A percentile compares a stretch with the other conserved stretches of the same genome.
phyloP scores from a whole-genome alignment of 2,113 vertebrate species.

The Malurus elegans region DNA sequence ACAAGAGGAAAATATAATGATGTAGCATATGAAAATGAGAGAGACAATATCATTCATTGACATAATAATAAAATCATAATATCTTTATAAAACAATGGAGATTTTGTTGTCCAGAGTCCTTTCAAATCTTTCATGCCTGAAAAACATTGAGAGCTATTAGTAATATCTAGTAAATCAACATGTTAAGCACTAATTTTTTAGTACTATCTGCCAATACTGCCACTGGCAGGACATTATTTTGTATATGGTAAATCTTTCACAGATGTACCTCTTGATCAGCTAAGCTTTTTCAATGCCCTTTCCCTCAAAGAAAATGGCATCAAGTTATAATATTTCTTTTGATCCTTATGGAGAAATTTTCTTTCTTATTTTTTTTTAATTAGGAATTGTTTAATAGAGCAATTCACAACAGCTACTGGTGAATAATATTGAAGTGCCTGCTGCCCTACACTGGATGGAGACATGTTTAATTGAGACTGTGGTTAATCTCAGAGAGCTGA shows the following conservation, averaged over 20 bases:
- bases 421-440: background rate
- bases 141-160: background rate
- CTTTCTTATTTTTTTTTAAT: background rate
- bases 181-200: background rate
- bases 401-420: background rate
- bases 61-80: slow-evolving; percentile 64
- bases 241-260: background rate
- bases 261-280: background rate
- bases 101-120: slow-evolving; percentile 14
- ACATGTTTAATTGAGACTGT: background rate
- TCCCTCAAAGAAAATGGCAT: background rate
- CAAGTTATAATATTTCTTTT: background rate
- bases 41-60: slow-evolving; percentile 13
- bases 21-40: slow-evolving; percentile 50
- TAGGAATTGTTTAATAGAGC: background rate
- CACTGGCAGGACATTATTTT: background rate
- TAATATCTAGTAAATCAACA: slow-evolving; percentile 12
- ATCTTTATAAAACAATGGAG: slow-evolving; percentile 17
- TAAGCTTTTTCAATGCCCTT: background rate
- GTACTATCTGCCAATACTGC: background rate
- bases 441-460: background rate
- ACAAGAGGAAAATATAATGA: slow-evolving; percentile 66
- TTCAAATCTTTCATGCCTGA: slow-evolving; percentile 22
- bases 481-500: background rate
- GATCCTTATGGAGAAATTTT: background rate